Base-by-base conservation (phyloP, 2,113 vertebrate genomes). In the Hydrolagus affinis region DNA sequence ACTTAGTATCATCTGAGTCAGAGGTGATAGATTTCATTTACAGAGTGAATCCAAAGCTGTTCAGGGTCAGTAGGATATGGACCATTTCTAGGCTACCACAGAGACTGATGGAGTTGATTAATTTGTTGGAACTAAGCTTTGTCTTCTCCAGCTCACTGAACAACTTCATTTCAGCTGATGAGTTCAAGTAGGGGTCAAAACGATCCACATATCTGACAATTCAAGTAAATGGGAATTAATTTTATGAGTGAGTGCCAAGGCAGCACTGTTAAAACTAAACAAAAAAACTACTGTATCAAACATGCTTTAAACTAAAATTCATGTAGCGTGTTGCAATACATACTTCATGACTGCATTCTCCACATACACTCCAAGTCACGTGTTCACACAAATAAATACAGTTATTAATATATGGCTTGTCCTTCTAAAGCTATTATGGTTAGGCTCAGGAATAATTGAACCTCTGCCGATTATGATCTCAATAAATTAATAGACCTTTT, bases 161-260 rank as follows among this genome's bases (percentile, higher is more conserved):
- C 96, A 98, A 97, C 95, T 97, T 98, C 96, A 99, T 99, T 98
- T 96, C 95, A 90, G 91, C 94, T 96, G 97, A 98, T 97, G 97
- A 99, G 97, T 97, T 99, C 97, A 98, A 93, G 90, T 91, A 89
- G 90, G 90, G 97, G 97, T 99, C 97, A 97, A 93, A 94, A 94
- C 93, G 92, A 95, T 96, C 93, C 94, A 96, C 95, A 94, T 95
- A 95, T 96, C 95, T 96, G 96, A 97, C 96, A 97, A 95, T 94
- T 95, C 94, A 92, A 92, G 90, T 86, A 92, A 94, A 95, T 94
- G 94, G 93, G 93, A 95, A 97, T 97, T 95, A 94, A 98, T 97
- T 97, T 94, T 95, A 95, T 92, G 92, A 94, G 91, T 94, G 94
- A 89, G 90, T 91, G 94, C 90, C 88, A 88, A 9, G 86, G 88